A percentile compares a stretch with the other conserved stretches of the same genome.
phyloP scores from a whole-genome alignment of 2,888 invertebrate species.

The Julus scandinavius region DNA sequence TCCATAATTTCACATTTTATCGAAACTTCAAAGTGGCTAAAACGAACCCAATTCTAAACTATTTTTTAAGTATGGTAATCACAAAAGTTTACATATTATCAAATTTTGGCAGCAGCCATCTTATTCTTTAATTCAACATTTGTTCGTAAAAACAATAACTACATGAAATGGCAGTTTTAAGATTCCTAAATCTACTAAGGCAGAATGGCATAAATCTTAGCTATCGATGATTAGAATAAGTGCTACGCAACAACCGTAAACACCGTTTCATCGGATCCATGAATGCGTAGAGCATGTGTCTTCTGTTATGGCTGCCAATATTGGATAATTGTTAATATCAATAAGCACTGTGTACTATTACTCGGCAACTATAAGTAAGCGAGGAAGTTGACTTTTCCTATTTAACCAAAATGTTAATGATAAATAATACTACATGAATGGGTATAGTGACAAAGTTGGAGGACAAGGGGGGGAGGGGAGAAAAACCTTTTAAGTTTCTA shows the following conservation, averaged over 20 bases:
- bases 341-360: not conserved
- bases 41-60: not conserved
- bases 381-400: not conserved
- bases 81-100: not conserved
- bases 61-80: not conserved
- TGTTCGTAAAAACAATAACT: not conserved
- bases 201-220: slow-evolving; percentile 31
- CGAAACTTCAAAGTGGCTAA: not conserved
- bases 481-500: slow-evolving; percentile 17
- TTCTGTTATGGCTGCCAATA: slow-evolving; percentile 39
- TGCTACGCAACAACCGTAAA: not conserved
- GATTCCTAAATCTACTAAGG: slow-evolving; percentile 9
- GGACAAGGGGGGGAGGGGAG: not conserved
- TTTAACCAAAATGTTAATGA: slow-evolving; percentile 20
- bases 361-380: not conserved
- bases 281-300: not conserved
- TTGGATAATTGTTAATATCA: slow-evolving; percentile 2
- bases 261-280: not conserved
- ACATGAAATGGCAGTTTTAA: not conserved
- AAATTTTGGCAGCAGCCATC: not conserved
- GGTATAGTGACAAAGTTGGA: not conserved
- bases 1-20: not conserved
- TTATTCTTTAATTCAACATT: not conserved
- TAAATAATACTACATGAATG: not conserved
- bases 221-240: not conserved